phyloP scores from a whole-genome alignment of 2,888 invertebrate species.

The Apodemia zela region DNA sequence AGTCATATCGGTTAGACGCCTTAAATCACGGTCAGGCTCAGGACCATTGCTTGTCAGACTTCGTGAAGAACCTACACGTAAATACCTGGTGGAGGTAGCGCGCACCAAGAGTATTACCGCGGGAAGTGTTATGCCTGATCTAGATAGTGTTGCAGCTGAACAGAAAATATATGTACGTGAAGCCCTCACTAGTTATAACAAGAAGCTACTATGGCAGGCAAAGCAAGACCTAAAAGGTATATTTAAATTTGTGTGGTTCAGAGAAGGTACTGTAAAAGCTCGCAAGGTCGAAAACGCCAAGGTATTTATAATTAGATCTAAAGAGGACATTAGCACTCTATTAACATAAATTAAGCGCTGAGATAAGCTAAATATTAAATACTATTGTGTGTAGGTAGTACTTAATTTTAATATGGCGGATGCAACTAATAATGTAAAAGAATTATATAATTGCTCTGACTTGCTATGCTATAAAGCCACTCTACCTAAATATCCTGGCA shows the following conservation, averaged over 20 bases:
- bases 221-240: conserved; percentile 9
- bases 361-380: too few species aligned
- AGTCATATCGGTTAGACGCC: neutral
- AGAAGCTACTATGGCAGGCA: conserved; percentile 11
- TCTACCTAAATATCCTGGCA: neutral
- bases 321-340: neutral
- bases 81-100: neutral
- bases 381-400: too few species aligned
- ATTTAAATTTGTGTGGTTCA: conserved; percentile 14
- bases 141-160: neutral
- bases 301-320: conserved; percentile 13
- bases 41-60: too few species aligned
- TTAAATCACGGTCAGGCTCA: too few species aligned
- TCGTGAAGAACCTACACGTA: too few species aligned
- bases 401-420: neutral
- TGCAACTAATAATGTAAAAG: conserved; percentile 5
- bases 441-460: neutral
- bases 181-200: neutral
- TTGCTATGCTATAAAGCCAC: neutral
- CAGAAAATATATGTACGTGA: conserved; percentile 6
- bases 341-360: neutral
- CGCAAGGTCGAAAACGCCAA: conserved; percentile 1
- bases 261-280: neutral
- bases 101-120: neutral
- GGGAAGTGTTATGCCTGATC: neutral